Conservation (phyloP, 2,888 invertebrate species). For the Lasius platythorax region DNA sequence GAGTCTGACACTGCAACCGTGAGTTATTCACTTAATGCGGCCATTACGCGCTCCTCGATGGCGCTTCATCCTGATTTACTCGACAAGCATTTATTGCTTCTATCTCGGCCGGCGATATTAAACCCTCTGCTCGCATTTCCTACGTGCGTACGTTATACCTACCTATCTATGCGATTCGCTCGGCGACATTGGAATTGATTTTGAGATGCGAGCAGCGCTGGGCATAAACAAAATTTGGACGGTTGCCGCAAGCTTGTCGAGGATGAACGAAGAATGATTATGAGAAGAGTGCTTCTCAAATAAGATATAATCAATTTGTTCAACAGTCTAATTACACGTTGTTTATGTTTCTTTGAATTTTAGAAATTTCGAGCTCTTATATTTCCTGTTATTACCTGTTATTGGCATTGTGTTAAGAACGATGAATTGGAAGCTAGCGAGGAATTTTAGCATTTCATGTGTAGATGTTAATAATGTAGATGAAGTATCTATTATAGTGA, state of each 20-base stretch:
- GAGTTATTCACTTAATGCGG: conserved; percentile 85
- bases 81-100: conserved; percentile 84
- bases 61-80: conserved; percentile 85
- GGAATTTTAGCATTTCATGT: not conserved
- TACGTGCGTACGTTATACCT: conserved; percentile 67
- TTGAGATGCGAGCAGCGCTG: not conserved
- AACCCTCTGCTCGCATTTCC: conserved; percentile 77
- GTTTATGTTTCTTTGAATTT: not conserved
- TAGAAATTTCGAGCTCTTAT: not conserved
- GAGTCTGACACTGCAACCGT: conserved; percentile 78
- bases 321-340: conserved; percentile 1
- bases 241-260: not conserved
- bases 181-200: conserved; percentile 48
- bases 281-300: not conserved
- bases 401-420: not conserved
- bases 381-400: not conserved
- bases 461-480: not conserved
- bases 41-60: conserved; percentile 85
- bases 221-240: conserved; percentile 46
- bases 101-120: conserved; percentile 81
- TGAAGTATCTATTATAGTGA: not conserved
- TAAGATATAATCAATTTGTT: not conserved
- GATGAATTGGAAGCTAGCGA: not conserved
- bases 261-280: conserved; percentile 21
- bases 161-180: conserved; percentile 37